Evolutionary conservation across 2,797 vertebrate species (phyloP), one percentile per base, ranked within the genome.

Genomic region (Etheostoma perlongum): DNA sequence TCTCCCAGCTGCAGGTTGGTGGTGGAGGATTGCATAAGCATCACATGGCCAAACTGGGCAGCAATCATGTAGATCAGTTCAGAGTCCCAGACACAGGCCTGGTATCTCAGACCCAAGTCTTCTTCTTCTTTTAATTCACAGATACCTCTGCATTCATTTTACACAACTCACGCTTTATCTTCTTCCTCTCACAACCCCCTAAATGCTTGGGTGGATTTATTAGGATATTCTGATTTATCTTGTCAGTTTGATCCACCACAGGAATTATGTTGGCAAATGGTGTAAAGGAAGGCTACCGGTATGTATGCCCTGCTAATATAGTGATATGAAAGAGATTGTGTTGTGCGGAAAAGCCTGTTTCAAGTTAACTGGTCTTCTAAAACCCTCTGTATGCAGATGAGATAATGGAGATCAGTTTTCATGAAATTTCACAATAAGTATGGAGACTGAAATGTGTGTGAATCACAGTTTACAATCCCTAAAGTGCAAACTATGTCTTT

Each of bases 1-100:
- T 77, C 53, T 74, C 73, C 85, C 91, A 91, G 90, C 92, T 92
- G 92, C 88, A 93, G 88, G 89, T 91, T 90, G 81, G 67, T 83
- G 79, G 75, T 82, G 79, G 75, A 85, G 69, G 73, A 73, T 82
- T 88, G 87, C 89, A 76, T 88, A 85, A 89, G 87, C 77, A 79
- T 91, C 88, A 93, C 85, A 88, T 87, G 86, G 62, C 63, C 30
- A 19, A 79, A 78, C 82, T 73, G 81, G 75, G 74, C 83, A 89
- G 85, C 36, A 65, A 84, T 85, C 78, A 84, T 67, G 76, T 27
- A 73, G 82, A 90, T 87, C 76, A 75, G 76, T 78, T 77, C 69
- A 42, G 77, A 74, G 74, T 79, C 69, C 55, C 67, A 85, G 69
- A 84, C 58, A 76, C 68, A 71, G 76, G 71, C 79, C 72, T 62